Percentiles rank a stretch among this genome's conserved stretches.
These are phyloP conservation scores for Myotis davidii DNA, from an alignment of 2,113 vertebrate species.

Conservation along the genomic window DNA sequence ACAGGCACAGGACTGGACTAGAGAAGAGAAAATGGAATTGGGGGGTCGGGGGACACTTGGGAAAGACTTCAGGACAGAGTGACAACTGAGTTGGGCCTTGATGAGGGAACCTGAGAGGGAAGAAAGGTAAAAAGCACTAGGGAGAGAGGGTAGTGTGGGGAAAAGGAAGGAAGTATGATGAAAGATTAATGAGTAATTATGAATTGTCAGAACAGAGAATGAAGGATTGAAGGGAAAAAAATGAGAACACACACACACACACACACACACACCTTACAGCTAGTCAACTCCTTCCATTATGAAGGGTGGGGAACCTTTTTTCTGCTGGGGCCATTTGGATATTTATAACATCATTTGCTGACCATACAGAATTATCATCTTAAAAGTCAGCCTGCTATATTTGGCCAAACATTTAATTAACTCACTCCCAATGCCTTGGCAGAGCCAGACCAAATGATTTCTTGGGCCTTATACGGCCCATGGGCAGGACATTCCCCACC, in stretches of 20 bases:
- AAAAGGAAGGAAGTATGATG: too few relatives aligned
- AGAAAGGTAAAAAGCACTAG: not conserved
- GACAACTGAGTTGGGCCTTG: rapidly evolving
- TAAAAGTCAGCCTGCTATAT: too few relatives aligned
- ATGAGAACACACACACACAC: not conserved
- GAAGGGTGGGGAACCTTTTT: too few relatives aligned
- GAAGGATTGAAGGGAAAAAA: too few relatives aligned
- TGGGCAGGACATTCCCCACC: too few relatives aligned
- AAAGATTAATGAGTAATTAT: not conserved
- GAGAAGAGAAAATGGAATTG: not conserved
- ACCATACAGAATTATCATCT: too few relatives aligned
- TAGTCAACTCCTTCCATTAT: not conserved
- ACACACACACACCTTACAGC: not conserved
- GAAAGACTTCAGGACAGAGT: not conserved
- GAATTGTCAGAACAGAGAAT: not conserved
- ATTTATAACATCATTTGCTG: too few relatives aligned
- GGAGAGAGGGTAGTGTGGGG: not conserved
- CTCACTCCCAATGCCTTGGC: too few relatives aligned
- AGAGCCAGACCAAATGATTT: too few relatives aligned
- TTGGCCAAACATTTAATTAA: too few relatives aligned
- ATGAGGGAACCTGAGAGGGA: not conserved
- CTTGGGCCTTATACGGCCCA: too few relatives aligned
- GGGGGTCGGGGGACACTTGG: not conserved
- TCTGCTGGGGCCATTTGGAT: too few relatives aligned
- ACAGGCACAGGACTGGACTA: rapidly evolving